phyloP scores from a whole-genome alignment of 2,888 invertebrate genomes.

The Meteorus cinctellus region DNA sequence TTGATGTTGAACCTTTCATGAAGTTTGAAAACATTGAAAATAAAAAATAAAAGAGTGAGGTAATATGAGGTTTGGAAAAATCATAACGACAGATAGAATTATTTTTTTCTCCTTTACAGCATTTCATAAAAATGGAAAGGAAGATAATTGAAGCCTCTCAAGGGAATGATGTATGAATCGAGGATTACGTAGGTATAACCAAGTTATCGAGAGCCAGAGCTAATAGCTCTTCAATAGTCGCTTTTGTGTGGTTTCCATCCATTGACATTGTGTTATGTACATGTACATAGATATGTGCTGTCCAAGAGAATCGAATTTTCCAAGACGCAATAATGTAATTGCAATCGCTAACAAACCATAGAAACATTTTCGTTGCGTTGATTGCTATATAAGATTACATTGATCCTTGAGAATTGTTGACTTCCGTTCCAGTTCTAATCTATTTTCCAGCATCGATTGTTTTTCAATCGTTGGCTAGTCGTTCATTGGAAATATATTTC shows the following conservation, averaged over 20 bases:
- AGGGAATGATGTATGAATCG: slow-evolving; percentile 62
- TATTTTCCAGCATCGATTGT: too few species aligned
- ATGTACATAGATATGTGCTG: neutral
- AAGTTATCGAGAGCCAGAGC: slow-evolving; percentile 62
- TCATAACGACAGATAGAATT: neutral
- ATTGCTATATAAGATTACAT: too few species aligned
- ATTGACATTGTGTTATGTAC: neutral
- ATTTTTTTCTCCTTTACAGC: neutral
- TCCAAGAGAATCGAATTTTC: neutral
- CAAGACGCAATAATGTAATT: neutral
- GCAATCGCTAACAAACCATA: neutral
- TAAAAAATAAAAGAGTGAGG: too few species aligned
- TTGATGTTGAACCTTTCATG: neutral
- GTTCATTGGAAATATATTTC: neutral
- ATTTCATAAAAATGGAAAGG: slow-evolving; percentile 57
- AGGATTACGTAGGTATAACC: slow-evolving; percentile 68
- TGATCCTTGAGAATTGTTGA: too few species aligned
- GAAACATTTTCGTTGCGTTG: too few species aligned
- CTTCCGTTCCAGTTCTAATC: too few species aligned
- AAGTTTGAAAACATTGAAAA: neutral
- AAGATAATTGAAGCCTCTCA: slow-evolving; percentile 71
- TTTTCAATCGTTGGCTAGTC: too few species aligned
- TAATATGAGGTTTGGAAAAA: neutral
- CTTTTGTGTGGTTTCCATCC: slow-evolving; percentile 24
- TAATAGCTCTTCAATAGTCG: slow-evolving; percentile 41